Conservation (phyloP, 2,797 vertebrate species). For the Microtus agrestis region DNA sequence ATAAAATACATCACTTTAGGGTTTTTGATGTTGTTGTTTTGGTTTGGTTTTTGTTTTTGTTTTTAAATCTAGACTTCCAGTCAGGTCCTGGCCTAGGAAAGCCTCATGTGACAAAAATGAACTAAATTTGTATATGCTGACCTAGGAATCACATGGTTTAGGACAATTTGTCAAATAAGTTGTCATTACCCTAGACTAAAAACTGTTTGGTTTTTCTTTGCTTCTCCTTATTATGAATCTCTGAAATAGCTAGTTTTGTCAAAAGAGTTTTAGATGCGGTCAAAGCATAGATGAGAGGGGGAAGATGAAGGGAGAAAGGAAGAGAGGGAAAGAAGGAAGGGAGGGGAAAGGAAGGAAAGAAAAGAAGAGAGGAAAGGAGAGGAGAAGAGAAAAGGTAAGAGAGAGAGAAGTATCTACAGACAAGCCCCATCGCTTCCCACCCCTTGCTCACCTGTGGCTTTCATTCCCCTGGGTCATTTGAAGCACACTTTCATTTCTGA, state of each 20-base stretch:
- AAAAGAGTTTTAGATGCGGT: conserved; percentile 39
- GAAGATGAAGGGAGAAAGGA: not conserved
- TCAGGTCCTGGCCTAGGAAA: conserved; percentile 15
- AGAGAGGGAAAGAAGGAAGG: rapidly evolving
- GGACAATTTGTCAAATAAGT: not conserved
- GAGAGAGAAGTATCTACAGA: not conserved
- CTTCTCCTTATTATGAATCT: not conserved
- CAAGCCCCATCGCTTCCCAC: not conserved
- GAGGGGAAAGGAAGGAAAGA: rapidly evolving
- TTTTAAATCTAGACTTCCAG: not conserved
- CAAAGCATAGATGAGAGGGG: not conserved
- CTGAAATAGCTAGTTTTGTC: conserved; percentile 35
- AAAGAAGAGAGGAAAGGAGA: not conserved
- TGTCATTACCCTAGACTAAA: not conserved
- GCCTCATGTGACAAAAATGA: not conserved
- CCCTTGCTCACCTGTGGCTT: not conserved
- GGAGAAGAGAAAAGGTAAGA: too few relatives aligned
- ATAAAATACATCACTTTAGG: conserved; percentile 9
- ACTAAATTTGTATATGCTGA: not conserved
- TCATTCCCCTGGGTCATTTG: not conserved
- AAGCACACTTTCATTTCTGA: not conserved
- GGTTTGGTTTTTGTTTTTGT: not conserved
- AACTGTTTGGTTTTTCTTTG: not conserved
- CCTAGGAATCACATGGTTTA: not conserved
- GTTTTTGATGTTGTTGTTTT: not conserved